Base-by-base conservation (phyloP, 1,140 invertebrate genomes). In the Nebria ingens region DNA sequence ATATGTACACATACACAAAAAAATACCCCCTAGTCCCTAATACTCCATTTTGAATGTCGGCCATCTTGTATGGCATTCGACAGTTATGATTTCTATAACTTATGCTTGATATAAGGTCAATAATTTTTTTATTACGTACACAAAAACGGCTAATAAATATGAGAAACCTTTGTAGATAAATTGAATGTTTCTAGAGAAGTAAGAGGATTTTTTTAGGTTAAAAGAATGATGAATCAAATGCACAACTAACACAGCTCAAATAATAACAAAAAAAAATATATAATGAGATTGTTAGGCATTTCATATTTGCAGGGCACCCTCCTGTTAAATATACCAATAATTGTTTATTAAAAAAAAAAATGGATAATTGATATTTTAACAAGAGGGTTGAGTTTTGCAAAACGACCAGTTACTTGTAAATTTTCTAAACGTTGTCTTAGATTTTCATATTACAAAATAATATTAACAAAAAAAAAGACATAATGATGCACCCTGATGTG, bases 381-480 rank as follows among this genome's bases (percentile, higher is more conserved):
- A 45, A 11, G 40, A 17, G 15, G 6, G 6, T 17, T 9, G 9
- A 4, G 40, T 17, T 17, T 11, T 45, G 40, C 40, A 45, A 45
- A 29, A 45, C 40, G 40, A 45, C 40, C 40, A 45, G 40, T 45
- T 11, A 45, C 40, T 45, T 45, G 40, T 45, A 45, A 45, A 45
- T 45, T 45, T 45, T 45, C 40, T 45, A 45, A 11, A 45, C 40
- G 40, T 45, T 45, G 40, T 45, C 40, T 45, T 45, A 45, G 40
- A 45, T 45, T 45, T 45, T 45, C 40, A 45, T 45, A n/a, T n/a
- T n/a, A n/a, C n/a, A n/a, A n/a, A n/a, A n/a, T n/a, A n/a, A n/a
- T n/a, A n/a, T n/a, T n/a, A n/a, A n/a, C n/a, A n/a, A n/a, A 45
- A 11, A 45, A 12, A 17, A 11, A 45, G 4, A 45, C 17, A 45